Conservation (phyloP, 2,113 vertebrate genomes). For the Megalops atlanticus region DNA sequence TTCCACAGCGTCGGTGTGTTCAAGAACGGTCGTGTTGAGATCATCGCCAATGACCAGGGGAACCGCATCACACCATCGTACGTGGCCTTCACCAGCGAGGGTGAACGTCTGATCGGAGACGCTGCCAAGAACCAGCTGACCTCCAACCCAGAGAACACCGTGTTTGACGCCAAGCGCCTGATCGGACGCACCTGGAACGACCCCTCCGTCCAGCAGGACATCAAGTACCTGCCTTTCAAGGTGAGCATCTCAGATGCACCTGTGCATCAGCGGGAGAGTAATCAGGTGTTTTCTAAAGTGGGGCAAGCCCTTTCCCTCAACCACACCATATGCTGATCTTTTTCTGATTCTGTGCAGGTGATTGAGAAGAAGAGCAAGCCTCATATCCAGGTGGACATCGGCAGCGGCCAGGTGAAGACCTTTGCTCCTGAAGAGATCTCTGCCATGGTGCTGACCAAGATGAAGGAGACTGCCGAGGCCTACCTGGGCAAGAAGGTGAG, state of each 20-base stretch:
- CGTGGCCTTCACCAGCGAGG: slow-evolving; percentile 92
- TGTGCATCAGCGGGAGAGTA: neutral
- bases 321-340: no score
- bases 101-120: slow-evolving; percentile 93
- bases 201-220: slow-evolving; percentile 88
- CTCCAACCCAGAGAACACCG: slow-evolving; percentile 94
- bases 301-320: no score
- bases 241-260: slow-evolving; percentile 54
- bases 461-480: slow-evolving; percentile 98
- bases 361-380: slow-evolving; percentile 95
- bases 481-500: slow-evolving; percentile 92
- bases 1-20: slow-evolving; percentile 87
- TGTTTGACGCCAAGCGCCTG: slow-evolving; percentile 93
- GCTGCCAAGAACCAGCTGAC: slow-evolving; percentile 98
- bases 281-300: neutral
- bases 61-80: slow-evolving; percentile 97
- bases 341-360: slow-evolving; percentile 66
- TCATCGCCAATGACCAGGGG: slow-evolving; percentile 97
- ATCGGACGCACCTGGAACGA: slow-evolving; percentile 91
- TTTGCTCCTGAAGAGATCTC: slow-evolving; percentile 98
- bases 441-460: slow-evolving; percentile 96
- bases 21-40: slow-evolving; percentile 96
- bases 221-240: slow-evolving; percentile 93
- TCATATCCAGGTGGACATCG: slow-evolving; percentile 92
- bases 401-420: slow-evolving; percentile 84